Evolutionary conservation across 1,140 invertebrate genomes (phyloP), one percentile per base, ranked within the genome.

Genomic region (Zaprionus inermis): DNA sequence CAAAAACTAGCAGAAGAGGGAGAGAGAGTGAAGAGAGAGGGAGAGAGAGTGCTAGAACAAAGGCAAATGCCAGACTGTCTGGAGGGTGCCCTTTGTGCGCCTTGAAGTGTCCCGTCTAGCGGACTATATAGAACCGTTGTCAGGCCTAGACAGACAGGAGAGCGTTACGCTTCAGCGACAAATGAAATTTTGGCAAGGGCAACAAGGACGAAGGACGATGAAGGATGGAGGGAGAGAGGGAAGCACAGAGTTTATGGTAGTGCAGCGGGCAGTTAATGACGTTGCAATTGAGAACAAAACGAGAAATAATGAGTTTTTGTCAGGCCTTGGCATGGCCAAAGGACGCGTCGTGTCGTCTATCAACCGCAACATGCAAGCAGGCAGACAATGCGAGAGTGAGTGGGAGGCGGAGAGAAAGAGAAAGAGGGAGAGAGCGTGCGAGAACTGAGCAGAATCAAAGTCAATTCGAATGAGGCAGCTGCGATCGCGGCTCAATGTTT

Each of bases 211-310:
- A 51, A 20, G 10, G 22, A 28, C 14, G 7, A 1, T 28, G 51
- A 5, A 14, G 1, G 5, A 7, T 12, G 10, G 18, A 49, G 11
- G 12, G 20, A 51, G 18, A 20, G 10, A 16, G n/a, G 5, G n/a
- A 55, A 1, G 22, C 12, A 54, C n/a, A n/a, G 24, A 88, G 79
- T 86, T 28, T 28, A 28, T 77, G 79, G 72, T 86, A 67, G 72
- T 78, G 80, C 76, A 68, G 41, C 82, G 49, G 52, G 59, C 77
- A 79, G 83, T 88, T 88, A 88, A 88, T 88, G 83, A 88, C 67
- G 80, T 75, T 88, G 83, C 83, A 89, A 89, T 88, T 81, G 83
- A 89, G 79, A 88, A 88, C 83, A 89, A 88, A 88, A 88, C 78
- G 79, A 67, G 77, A 88, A 89, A 89, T 88, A 88, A 88, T 88